Evolutionary conservation across 2,113 vertebrate genomes (phyloP).

Genomic region (Sus scrofa): T2T-Sscrofa CM000819.6:139748001-139748500

Average conservation of each 20-base stretch:
- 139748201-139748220: not conserved
- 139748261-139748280: not conserved
- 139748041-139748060: not conserved
- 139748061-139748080: not conserved
- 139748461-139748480: not conserved
- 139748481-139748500: not conserved
- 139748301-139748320: not conserved
- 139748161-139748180: not conserved
- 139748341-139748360: not conserved
- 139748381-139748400: not conserved
- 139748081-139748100: not conserved
- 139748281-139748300: not conserved
- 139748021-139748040: not conserved
- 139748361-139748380: slow-evolving; percentile 7
- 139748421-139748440: not conserved
- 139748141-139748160: not conserved
- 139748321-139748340: not conserved
- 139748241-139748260: not conserved
- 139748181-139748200: not conserved
- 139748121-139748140: not conserved
- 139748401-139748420: not conserved
- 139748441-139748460: not conserved
- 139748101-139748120: slow-evolving; percentile 19
- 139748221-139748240: not conserved
- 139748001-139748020: not conserved